phyloP scores from a whole-genome alignment of 1,140 invertebrate genomes.

The Orchestia grillus region DNA sequence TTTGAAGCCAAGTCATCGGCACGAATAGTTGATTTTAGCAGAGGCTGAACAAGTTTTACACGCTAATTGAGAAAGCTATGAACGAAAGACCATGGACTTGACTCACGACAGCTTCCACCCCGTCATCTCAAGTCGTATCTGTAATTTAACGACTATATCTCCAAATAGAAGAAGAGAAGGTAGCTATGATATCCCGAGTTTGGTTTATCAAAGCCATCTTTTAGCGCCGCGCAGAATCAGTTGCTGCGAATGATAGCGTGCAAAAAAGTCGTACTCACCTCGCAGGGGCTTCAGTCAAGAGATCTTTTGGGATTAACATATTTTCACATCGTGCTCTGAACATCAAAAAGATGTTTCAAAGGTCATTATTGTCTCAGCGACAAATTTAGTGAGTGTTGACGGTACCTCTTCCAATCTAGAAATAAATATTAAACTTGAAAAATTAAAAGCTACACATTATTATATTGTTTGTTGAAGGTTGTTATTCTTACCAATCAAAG shows the following conservation, averaged over 20 bases:
- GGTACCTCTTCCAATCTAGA: background rate
- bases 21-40: conserved; percentile 43
- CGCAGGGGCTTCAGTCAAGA: background rate
- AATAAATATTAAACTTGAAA: background rate
- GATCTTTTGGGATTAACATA: background rate
- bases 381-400: background rate
- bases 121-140: conserved; percentile 18
- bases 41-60: conserved; percentile 5
- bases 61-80: conserved; percentile 47
- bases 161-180: conserved; percentile 41
- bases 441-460: too few relatives aligned
- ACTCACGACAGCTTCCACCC: conserved; percentile 27
- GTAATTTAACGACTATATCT: conserved; percentile 35
- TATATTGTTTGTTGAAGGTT: too few relatives aligned
- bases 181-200: conserved; percentile 29
- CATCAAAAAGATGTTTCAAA: background rate
- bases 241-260: background rate
- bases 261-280: background rate
- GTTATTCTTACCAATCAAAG: too few relatives aligned
- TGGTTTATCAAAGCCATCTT: conserved; percentile 47
- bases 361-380: background rate
- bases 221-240: conserved; percentile 33
- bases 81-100: conserved; percentile 19
- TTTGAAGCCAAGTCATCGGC: conserved; percentile 31
- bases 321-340: background rate